phyloP scores from a whole-genome alignment of 2,113 vertebrate species.

The Osmerus eperlanus region DNA sequence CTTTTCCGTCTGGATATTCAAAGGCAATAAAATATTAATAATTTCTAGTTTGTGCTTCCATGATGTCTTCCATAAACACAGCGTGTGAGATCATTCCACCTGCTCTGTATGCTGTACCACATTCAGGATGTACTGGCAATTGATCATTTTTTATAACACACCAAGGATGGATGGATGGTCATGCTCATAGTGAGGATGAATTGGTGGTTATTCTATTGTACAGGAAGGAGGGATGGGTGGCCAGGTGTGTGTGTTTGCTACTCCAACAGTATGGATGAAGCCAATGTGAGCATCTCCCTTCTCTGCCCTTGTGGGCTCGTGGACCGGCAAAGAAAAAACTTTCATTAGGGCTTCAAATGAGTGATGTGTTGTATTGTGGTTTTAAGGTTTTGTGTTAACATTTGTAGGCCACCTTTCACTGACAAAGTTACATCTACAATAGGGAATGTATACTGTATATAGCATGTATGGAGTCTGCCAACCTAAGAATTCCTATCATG shows the following conservation, averaged over 20 bases:
- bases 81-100: not conserved
- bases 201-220: conserved; percentile 24
- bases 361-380: no score
- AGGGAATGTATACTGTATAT: no score
- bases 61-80: not conserved
- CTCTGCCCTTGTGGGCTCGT: conserved; percentile 30
- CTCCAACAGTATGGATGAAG: conserved; percentile 40
- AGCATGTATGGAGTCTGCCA: no score
- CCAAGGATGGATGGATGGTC: conserved; percentile 39
- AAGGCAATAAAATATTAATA: no score
- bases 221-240: conserved; percentile 29
- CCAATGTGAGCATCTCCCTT: conserved; percentile 20
- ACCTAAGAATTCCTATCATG: no score
- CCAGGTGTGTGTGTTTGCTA: conserved; percentile 12
- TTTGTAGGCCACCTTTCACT: no score
- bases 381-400: no score
- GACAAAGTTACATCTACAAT: no score
- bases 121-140: conserved; percentile 19
- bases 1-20: no score
- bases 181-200: conserved; percentile 23
- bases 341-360: not conserved
- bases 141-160: conserved; percentile 27
- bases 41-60: not conserved
- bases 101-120: conserved; percentile 19
- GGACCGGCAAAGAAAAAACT: conserved; percentile 35